Conservation (phyloP, 1,140 invertebrate genomes). For the Heliconius nattereri region DNA sequence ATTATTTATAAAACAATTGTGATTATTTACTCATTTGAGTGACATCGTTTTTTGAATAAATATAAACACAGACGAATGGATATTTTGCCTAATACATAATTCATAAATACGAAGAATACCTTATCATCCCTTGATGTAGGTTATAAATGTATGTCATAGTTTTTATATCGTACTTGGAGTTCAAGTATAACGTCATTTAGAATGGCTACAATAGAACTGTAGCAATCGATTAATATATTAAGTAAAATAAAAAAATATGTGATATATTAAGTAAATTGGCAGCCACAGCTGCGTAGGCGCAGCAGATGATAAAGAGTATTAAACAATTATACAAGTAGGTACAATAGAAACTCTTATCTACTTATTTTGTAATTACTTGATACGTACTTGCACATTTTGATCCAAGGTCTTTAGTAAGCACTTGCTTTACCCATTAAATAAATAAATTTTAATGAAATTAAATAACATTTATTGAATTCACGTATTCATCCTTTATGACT, state of each 20-base stretch:
- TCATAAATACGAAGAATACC: conserved; percentile 35
- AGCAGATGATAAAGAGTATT: conserved; percentile 6
- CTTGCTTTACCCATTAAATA: not conserved
- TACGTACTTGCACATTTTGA: conserved; percentile 4
- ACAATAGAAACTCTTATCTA: not conserved
- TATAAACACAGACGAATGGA: conserved; percentile 18
- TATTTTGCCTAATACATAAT: conserved; percentile 39
- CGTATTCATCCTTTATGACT: not conserved
- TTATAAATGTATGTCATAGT: conserved; percentile 6
- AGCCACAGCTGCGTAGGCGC: conserved; percentile 6
- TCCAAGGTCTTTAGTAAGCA: not conserved
- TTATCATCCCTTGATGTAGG: conserved; percentile 31
- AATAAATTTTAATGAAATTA: not conserved
- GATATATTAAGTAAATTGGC: not conserved
- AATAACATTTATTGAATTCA: not conserved
- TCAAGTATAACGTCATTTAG: too few relatives aligned
- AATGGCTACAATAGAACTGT: not conserved
- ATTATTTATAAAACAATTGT: not conserved
- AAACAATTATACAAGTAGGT: not conserved
- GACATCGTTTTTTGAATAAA: not conserved
- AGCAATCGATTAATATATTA: not conserved
- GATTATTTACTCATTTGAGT: conserved; percentile 10
- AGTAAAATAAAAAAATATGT: not conserved
- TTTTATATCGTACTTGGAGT: not conserved
- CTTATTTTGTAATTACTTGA: conserved; percentile 11